A percentile compares a stretch with the other conserved stretches of the same genome.
Conservation (phyloP, 2,797 vertebrate genomes). For the Scolopax bukidnonensis region DNA sequence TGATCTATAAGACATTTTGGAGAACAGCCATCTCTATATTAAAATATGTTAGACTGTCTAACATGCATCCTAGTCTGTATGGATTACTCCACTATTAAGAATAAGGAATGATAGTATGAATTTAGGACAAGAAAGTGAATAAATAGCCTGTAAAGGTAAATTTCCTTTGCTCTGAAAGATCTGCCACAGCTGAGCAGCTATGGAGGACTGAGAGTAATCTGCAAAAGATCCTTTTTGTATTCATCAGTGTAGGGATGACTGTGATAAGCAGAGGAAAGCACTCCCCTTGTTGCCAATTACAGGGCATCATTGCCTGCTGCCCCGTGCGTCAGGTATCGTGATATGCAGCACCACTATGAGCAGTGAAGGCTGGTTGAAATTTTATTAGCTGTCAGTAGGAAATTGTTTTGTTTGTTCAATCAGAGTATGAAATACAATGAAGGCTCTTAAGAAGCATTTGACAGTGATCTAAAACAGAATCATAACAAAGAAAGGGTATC, state of each 20-base stretch:
- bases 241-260: background rate
- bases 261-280: background rate
- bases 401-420: background rate
- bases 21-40: background rate
- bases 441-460: background rate
- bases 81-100: background rate
- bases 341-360: background rate
- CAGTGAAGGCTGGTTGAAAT: background rate
- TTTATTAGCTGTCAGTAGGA: background rate
- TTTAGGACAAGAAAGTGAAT: background rate
- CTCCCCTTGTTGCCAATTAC: background rate
- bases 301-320: background rate
- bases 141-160: background rate
- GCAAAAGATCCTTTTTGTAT: background rate
- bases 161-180: background rate
- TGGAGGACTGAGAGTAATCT: background rate
- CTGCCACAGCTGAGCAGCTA: background rate
- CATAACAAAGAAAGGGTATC: background rate
- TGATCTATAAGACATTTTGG: background rate
- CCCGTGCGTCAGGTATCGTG: background rate
- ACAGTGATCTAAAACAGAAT: conserved; percentile 10
- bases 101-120: background rate
- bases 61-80: background rate
- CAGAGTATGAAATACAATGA: background rate
- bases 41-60: background rate